These are phyloP conservation scores for Drosophila nigricruria DNA, from an alignment of 2,888 invertebrate species.

Conservation along the genomic window DNA sequence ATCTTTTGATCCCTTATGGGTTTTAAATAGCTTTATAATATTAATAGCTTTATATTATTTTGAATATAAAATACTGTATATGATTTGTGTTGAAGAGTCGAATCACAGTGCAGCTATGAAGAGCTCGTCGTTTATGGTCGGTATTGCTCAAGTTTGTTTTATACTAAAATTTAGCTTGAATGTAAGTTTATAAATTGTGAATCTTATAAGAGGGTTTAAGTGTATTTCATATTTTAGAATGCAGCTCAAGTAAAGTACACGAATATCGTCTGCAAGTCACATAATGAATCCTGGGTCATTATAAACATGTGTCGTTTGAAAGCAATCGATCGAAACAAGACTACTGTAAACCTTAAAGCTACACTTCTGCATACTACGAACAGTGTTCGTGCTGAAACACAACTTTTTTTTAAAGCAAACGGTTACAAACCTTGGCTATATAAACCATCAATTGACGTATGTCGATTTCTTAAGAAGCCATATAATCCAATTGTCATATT, in stretches of 20 bases:
- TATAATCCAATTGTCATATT: not conserved
- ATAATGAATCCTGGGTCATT: not conserved
- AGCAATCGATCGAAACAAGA: not conserved
- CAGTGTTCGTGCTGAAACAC: not conserved
- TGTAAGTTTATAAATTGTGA: not conserved
- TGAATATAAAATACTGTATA: not conserved
- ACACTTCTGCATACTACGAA: not conserved
- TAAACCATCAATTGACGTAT: not conserved
- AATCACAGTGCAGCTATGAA: not conserved
- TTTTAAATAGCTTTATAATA: too few species aligned
- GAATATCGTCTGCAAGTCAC: not conserved
- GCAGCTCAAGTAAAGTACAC: not conserved
- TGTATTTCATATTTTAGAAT: not conserved
- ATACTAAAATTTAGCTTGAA: not conserved
- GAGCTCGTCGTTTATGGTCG: not conserved
- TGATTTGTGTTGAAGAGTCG: not conserved
- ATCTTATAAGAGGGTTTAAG: not conserved
- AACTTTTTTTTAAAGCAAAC: not conserved
- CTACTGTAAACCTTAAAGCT: not conserved
- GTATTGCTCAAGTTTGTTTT: not conserved
- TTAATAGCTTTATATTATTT: too few species aligned
- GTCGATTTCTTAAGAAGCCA: not conserved
- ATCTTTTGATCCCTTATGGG: too few species aligned
- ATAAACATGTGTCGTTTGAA: not conserved
- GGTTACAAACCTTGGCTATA: conserved; percentile 3